Percentiles rank a stretch among this genome's conserved stretches.
Evolutionary conservation across 2,113 vertebrate species (phyloP).

Genomic region (Perognathus longimembris): DNA sequence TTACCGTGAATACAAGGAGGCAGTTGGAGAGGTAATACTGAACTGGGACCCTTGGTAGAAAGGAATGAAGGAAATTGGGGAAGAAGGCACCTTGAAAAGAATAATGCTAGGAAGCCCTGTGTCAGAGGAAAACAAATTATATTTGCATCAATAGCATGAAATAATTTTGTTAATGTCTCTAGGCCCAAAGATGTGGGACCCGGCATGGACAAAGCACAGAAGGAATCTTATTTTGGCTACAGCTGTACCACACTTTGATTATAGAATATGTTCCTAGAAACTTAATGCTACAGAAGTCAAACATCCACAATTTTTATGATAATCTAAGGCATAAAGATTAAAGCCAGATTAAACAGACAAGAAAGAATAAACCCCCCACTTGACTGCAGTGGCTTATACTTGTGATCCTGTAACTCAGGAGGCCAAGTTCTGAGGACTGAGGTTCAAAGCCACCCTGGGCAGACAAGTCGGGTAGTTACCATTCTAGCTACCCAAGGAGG

Average conservation of each 20-base stretch:
- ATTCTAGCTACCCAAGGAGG: too few relatives aligned
- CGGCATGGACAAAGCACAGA: slow-evolving; percentile 51
- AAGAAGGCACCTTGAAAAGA: slow-evolving; percentile 71
- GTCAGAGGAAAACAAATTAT: slow-evolving; percentile 30
- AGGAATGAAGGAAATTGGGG: slow-evolving; percentile 50
- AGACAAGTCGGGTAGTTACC: too few relatives aligned
- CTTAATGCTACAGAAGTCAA: slow-evolving; percentile 44
- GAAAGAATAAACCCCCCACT: too few relatives aligned
- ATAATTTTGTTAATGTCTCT: slow-evolving; percentile 18
- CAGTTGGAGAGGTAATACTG: slow-evolving; percentile 70
- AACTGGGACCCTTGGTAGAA: slow-evolving; percentile 67
- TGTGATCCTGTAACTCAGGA: too few relatives aligned
- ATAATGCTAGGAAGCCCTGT: slow-evolving; percentile 23
- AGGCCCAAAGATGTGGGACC: slow-evolving; percentile 18
- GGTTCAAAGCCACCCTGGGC: too few relatives aligned
- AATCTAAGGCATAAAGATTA: slow-evolving; percentile 51
- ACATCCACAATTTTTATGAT: slow-evolving; percentile 40
- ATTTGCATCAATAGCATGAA: slow-evolving; percentile 35
- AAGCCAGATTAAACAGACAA: background rate
- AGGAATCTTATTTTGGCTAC: slow-evolving; percentile 9
- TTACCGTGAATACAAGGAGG: slow-evolving; percentile 75
- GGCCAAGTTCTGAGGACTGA: too few relatives aligned
- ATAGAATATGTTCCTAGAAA: slow-evolving; percentile 54
- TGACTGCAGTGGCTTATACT: too few relatives aligned
- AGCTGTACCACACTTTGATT: slow-evolving; percentile 19